Conservation (phyloP, 2,888 invertebrate species). For the Sphinx pinastri region DNA sequence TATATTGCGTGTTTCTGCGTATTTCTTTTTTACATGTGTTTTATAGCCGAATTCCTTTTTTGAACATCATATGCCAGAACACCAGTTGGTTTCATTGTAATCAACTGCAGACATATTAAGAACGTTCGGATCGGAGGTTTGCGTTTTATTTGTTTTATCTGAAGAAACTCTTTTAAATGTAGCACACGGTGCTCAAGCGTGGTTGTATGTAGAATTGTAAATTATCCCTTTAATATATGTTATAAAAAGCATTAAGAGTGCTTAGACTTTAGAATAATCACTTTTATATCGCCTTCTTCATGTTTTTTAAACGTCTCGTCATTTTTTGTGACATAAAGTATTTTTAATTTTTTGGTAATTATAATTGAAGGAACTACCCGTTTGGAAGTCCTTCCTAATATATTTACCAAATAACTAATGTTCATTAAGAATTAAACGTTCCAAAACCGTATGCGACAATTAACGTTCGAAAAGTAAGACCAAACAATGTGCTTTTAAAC, state of each 20-base stretch:
- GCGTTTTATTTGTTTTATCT: not conserved
- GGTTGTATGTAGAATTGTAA: no score
- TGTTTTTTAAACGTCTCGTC: no score
- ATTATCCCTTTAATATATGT: no score
- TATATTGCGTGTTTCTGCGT: conserved; percentile 10
- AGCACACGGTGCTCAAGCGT: not conserved
- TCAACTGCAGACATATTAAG: not conserved
- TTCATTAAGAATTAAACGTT: not conserved
- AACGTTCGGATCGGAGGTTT: not conserved
- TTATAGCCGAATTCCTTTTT: not conserved
- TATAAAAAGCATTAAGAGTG: no score
- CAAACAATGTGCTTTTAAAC: not conserved
- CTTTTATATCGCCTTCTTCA: no score
- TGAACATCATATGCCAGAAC: not conserved
- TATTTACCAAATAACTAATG: no score
- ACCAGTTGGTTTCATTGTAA: not conserved
- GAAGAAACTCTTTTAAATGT: not conserved
- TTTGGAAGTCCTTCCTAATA: no score
- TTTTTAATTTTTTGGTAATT: no score
- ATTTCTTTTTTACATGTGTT: conserved; percentile 7
- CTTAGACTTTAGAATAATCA: no score
- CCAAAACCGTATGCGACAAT: not conserved
- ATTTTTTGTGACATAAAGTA: no score
- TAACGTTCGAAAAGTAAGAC: not conserved
- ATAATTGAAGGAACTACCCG: no score